These are phyloP conservation scores for Raja brachyura DNA, from an alignment of 2,113 vertebrate genomes.

Conservation along the genomic window DNA sequence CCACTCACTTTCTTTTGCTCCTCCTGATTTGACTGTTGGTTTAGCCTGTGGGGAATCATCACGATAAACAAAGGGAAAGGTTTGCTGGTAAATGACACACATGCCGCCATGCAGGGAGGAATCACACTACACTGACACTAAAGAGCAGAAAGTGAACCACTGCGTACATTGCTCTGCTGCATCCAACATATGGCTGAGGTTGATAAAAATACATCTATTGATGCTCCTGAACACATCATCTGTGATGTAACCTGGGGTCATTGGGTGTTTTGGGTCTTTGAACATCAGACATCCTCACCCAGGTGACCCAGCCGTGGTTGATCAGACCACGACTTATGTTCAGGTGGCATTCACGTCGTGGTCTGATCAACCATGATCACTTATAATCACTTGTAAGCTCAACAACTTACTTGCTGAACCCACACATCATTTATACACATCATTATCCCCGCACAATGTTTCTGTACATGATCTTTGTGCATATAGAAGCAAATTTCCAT, in stretches of 20 bases:
- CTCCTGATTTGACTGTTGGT: neutral
- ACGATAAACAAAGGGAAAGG: neutral
- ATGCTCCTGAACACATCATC: too few relatives aligned
- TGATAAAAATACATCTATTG: too few relatives aligned
- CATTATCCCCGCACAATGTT: neutral
- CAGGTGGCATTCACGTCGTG: too few relatives aligned
- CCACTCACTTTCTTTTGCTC: neutral
- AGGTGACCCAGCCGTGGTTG: too few relatives aligned
- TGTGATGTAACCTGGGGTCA: too few relatives aligned
- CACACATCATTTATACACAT: neutral
- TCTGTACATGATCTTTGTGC: neutral
- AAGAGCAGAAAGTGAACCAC: neutral
- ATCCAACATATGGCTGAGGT: neutral
- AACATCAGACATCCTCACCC: too few relatives aligned
- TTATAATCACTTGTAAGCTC: neutral
- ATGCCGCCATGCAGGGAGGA: neutral
- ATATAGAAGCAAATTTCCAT: neutral
- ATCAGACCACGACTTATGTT: too few relatives aligned
- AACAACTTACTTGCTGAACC: neutral
- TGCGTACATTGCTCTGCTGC: neutral
- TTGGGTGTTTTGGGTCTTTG: too few relatives aligned
- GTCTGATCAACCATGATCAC: too few relatives aligned
- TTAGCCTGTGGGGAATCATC: neutral
- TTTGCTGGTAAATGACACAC: neutral
- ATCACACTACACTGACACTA: neutral